A percentile compares a stretch with the other conserved stretches of the same genome.
Conservation (phyloP, 2,113 vertebrate species). For the Stigmatopora argus region DNA sequence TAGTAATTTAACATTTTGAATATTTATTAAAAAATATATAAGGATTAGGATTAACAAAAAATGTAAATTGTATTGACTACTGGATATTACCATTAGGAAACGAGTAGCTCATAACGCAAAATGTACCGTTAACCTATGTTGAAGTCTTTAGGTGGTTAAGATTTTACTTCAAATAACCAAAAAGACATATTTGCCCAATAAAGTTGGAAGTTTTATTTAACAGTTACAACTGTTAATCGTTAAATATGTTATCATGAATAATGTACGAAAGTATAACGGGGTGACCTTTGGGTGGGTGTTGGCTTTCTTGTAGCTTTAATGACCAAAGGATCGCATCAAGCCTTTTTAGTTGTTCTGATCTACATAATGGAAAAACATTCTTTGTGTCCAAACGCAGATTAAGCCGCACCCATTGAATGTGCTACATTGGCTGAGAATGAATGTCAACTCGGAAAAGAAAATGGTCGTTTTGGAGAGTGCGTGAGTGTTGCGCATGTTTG, state of each 20-base stretch:
- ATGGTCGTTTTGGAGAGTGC: constrained; percentile 13
- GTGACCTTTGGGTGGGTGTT: constrained; percentile 50
- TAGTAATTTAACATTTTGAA: too few relatives aligned
- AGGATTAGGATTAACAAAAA: too few relatives aligned
- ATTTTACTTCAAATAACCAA: not conserved
- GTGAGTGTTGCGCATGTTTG: constrained; percentile 27
- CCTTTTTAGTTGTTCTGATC: not conserved
- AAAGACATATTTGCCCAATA: too few relatives aligned
- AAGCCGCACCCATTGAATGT: constrained; percentile 13
- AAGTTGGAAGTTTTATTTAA: too few relatives aligned
- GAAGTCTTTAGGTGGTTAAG: not conserved
- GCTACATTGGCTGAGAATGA: constrained; percentile 23
- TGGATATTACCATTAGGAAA: too few relatives aligned
- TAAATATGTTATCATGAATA: too few relatives aligned
- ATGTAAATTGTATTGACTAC: too few relatives aligned
- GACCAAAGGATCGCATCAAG: constrained; percentile 22
- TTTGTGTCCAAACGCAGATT: constrained; percentile 17
- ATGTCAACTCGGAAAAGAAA: constrained; percentile 12
- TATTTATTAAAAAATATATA: too few relatives aligned
- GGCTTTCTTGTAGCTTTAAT: constrained; percentile 19
- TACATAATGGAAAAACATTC: constrained; percentile 18
- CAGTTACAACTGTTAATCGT: too few relatives aligned
- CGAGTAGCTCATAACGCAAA: too few relatives aligned
- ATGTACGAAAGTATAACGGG: constrained; percentile 30
- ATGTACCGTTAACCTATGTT: too few relatives aligned